Evolutionary conservation across 1,140 invertebrate species (phyloP).

Genomic region (Paraescarpia echinospica): DNA sequence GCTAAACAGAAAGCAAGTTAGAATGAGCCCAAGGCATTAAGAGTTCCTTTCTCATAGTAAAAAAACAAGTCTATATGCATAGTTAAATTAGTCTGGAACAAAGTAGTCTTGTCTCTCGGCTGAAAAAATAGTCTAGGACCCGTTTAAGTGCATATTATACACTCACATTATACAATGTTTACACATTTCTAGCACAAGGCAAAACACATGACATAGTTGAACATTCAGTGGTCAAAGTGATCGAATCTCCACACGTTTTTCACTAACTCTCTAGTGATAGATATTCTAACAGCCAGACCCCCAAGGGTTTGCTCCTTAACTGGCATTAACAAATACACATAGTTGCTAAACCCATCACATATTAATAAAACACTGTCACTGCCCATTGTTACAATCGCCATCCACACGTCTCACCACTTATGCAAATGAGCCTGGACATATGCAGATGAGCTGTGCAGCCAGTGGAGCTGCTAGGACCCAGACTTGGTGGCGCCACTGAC

Average conservation of each 20-base stretch:
- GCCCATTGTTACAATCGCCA: not conserved
- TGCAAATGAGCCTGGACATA: not conserved
- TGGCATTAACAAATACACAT: not conserved
- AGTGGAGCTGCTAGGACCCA: not conserved
- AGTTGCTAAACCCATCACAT: not conserved
- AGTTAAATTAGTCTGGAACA: not conserved
- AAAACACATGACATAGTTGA: not conserved
- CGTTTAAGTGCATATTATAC: not conserved
- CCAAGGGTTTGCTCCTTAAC: not conserved
- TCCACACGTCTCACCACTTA: not conserved
- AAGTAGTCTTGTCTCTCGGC: not conserved
- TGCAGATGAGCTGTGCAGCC: not conserved
- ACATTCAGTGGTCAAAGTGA: not conserved
- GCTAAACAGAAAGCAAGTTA: no score
- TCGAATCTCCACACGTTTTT: not conserved
- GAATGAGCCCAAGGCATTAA: no score
- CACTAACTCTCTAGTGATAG: not conserved
- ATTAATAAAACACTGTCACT: not conserved
- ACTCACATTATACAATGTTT: not conserved
- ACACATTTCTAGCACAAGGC: not conserved
- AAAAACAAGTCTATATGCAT: not conserved
- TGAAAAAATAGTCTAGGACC: not conserved
- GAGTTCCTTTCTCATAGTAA: no score
- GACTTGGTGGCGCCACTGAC: not conserved
- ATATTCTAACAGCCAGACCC: not conserved